These are phyloP conservation scores for Megamerina dolium DNA, from an alignment of 2,888 invertebrate species.

Conservation along the genomic window DNA sequence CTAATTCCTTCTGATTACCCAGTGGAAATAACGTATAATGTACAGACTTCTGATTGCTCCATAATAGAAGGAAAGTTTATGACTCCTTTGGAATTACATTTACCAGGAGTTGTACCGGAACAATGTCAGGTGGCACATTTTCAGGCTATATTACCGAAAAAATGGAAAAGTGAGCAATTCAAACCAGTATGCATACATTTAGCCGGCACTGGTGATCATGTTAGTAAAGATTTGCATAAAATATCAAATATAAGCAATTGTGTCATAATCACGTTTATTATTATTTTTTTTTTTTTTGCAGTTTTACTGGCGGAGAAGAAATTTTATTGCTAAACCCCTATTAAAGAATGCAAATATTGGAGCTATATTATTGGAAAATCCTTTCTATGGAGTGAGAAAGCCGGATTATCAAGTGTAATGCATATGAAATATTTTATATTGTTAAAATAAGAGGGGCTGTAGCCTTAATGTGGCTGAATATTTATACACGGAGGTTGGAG, in stretches of 20 bases:
- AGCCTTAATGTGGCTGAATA: too few relatives aligned
- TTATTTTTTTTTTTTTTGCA: constrained; percentile 44
- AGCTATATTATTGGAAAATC: constrained; percentile 92
- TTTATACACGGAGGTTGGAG: too few relatives aligned
- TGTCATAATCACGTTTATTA: too few relatives aligned
- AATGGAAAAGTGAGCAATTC: constrained; percentile 64
- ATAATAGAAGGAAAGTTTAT: constrained; percentile 82
- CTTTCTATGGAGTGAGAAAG: constrained; percentile 87
- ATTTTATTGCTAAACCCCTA: constrained; percentile 85
- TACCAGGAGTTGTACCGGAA: constrained; percentile 82
- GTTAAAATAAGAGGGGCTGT: too few relatives aligned
- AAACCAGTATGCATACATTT: constrained; percentile 89
- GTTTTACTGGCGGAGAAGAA: constrained; percentile 87
- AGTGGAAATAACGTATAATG: constrained; percentile 78
- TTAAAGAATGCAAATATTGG: constrained; percentile 85
- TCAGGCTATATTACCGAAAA: constrained; percentile 72
- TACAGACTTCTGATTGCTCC: constrained; percentile 65
- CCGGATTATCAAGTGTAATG: constrained; percentile 79
- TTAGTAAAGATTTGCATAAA: constrained; percentile 12
- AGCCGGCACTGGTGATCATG: constrained; percentile 96
- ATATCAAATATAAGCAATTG: too few relatives aligned
- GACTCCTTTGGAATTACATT: constrained; percentile 73
- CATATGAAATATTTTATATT: too few relatives aligned
- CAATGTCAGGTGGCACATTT: constrained; percentile 80
- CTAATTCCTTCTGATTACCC: constrained; percentile 79